Evolutionary conservation across 2,797 vertebrate genomes (phyloP).

Genomic region (Falco concolor): DNA sequence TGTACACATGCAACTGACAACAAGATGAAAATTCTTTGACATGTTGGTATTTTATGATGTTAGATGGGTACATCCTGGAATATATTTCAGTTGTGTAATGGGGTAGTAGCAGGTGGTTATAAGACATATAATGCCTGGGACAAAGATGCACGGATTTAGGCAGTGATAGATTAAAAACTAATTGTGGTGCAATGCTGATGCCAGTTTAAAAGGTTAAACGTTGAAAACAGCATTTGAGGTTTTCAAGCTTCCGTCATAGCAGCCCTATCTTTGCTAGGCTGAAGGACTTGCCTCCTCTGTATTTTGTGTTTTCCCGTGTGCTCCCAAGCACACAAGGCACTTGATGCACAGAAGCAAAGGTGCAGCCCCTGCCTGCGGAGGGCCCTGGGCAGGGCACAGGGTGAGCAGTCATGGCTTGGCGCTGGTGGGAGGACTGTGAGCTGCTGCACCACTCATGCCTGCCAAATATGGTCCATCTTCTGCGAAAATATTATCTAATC

Average conservation of each 20-base stretch:
- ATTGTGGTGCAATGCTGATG: neutral
- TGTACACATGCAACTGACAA: neutral
- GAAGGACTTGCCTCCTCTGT: neutral
- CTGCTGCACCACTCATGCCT: neutral
- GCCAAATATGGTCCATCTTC: neutral
- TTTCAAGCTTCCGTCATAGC: neutral
- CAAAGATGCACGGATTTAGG: neutral
- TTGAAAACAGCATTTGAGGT: neutral
- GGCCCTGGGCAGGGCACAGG: neutral
- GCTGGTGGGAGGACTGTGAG: neutral
- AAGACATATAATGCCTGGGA: neutral
- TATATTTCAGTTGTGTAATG: neutral
- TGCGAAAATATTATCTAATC: neutral
- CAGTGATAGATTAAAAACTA: conserved; percentile 16
- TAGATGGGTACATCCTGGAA: neutral
- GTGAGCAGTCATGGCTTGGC: neutral
- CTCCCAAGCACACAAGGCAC: neutral
- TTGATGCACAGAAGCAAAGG: neutral
- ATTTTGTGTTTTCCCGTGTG: neutral
- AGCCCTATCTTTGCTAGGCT: neutral
- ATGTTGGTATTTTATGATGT: neutral
- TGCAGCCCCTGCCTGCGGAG: neutral
- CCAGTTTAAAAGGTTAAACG: conserved; percentile 23
- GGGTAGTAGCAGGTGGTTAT: neutral
- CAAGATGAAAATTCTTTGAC: neutral